These are phyloP conservation scores for Macrosiphum euphorbiae DNA, from an alignment of 2,888 invertebrate species.

Conservation along the genomic window DNA sequence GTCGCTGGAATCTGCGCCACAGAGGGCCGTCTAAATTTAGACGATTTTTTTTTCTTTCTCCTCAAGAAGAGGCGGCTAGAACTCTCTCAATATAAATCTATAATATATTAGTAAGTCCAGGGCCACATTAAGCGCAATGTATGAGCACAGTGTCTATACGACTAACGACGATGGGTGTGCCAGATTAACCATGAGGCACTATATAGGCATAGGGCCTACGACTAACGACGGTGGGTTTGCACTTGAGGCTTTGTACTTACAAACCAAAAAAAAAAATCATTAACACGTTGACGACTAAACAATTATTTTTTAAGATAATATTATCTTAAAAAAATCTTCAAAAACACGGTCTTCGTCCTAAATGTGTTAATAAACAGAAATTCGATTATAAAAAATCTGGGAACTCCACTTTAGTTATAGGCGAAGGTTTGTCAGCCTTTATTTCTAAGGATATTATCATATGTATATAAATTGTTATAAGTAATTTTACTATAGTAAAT, in stretches of 20 bases:
- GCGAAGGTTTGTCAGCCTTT: too few species aligned
- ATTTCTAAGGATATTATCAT: too few species aligned
- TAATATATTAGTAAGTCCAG: neutral
- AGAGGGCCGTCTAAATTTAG: conserved; percentile 42
- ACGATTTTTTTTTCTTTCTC: neutral
- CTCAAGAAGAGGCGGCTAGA: neutral
- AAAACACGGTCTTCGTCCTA: too few species aligned
- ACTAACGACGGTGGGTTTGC: neutral
- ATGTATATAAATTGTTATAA: too few species aligned
- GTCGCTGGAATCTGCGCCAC: neutral
- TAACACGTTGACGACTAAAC: too few species aligned
- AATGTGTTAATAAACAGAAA: neutral
- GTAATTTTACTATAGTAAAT: too few species aligned
- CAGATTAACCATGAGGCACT: too few species aligned
- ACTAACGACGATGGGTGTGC: neutral
- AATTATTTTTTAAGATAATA: too few species aligned
- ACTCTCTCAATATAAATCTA: neutral
- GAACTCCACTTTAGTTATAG: neutral
- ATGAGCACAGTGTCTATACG: neutral
- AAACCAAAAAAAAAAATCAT: neutral
- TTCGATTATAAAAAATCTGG: neutral
- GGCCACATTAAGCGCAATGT: neutral
- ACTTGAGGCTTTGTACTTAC: neutral
- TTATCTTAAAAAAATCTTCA: too few species aligned
- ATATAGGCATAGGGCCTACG: neutral